Base-by-base conservation (phyloP, 2,888 invertebrate species). In the Steromphala cineraria region DNA sequence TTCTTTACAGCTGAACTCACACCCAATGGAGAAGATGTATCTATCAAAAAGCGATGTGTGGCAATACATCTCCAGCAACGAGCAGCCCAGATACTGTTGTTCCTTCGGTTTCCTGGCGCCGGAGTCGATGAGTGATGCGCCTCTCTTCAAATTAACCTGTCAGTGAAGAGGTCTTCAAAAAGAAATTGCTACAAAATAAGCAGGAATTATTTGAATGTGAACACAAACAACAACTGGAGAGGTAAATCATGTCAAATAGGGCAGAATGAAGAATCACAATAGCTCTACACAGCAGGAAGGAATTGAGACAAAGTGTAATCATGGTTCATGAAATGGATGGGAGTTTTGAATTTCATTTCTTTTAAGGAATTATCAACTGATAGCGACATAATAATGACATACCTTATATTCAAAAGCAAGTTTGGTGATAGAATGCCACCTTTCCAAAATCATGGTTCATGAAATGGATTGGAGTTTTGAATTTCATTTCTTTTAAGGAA, bases 11-110 rank as follows among this genome's bases (percentile, higher is more conserved):
- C 62, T 62, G 62, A 28, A 62, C 21, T 62, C 62, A 62, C 62
- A 28, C 24, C 62, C 15, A 62, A 28, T 62, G 62, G 62, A 28
- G 62, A 24, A 28, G 62, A 62, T 62, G 62, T 62, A 62, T 62
- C 62, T 62, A 62, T 62, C 62, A 62, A 62, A 62, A 28, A 62
- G 62, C 62, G 62, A 62, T 62, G 62, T 24, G 62, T 62, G 62
- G 62, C 62, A 62, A 62, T 62, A 62, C 62, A 62, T 62, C 62
- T 24, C 21, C 28, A 17, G 28, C 62, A 62, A 62, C 13, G 62
- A 62, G 62, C 24, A 15, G 24, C 28, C 24, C 62, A 62, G 62
- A 62, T 62, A 62, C 62, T 28, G 28, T 62, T 62, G 62, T 28
- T 28, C 24, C 24, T 28, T 13, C 24, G 28, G 28, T 62, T 28